Evolutionary conservation across 1,140 invertebrate species (phyloP), one percentile per base, ranked within the genome.

Genomic region (Drosophila kepulauana): DNA sequence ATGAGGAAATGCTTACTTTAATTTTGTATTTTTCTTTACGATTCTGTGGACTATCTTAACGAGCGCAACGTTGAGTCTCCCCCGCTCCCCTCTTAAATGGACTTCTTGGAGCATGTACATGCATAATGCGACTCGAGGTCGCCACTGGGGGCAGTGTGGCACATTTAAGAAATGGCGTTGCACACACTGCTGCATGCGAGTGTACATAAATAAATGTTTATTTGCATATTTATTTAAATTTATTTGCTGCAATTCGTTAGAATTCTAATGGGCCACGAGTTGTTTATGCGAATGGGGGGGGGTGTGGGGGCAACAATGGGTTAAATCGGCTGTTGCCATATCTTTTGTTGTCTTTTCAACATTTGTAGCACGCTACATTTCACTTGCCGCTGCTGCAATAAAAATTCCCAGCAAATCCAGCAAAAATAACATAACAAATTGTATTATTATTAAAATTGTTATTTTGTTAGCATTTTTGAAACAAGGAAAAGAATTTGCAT

Each of bases 1-100:
- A 84, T 87, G 63, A 87, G 84, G 85, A 87, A 87, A 89, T 81
- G 78, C 70, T 89, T 89, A 84, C 80, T 88, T 88, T 84, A 89
- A 78, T 88, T 71, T 87, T 82, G 61, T 82, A 68, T 82, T 63
- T 57, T 58, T 75, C 25, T 48, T 56, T 28, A 33, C 45, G 43
- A 51, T 54, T 38, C 62, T 35, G 25, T 28, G 5, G 28, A 65
- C 48, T 68, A 65, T 72, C 68, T 87, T 76, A 86, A 79, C 70
- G 64, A 81, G 74, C 65, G 46, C 11, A 64, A 62, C 46, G 49
- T 62, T 56, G 52, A 51, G 57, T 46, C 20, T 65, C 38, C 33
- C 20, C 35, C 8, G 16, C 46, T 15, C 20, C 8, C 25, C 48
- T 35, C 16, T n/a, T 16, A 10, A 25, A 11, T 41, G 4, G 48